Percentiles rank a stretch among this genome's conserved stretches.
These are phyloP conservation scores for Theonella swinhoei DNA, from an alignment of 37 sponge, comb jelly and placozoan species.

Conservation along the genomic window DNA sequence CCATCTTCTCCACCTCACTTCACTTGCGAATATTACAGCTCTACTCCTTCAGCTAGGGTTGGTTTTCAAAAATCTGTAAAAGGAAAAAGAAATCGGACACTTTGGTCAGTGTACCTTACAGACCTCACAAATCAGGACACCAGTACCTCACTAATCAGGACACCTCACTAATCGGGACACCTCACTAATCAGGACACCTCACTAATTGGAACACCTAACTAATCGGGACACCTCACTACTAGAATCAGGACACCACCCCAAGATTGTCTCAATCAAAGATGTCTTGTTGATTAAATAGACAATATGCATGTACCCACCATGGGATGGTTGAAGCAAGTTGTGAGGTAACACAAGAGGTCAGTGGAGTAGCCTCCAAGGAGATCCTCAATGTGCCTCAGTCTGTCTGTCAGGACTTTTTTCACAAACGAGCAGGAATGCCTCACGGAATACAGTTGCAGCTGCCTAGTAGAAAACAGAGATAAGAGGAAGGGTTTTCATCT, in stretches of 20 bases:
- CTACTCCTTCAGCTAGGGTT: neutral
- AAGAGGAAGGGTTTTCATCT: neutral
- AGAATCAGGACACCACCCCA: too few species aligned
- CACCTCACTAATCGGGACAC: too few species aligned
- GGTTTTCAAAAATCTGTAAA: slow-evolving; percentile 25
- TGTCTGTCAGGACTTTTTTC: neutral
- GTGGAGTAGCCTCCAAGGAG: slow-evolving; percentile 1
- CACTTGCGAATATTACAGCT: too few species aligned
- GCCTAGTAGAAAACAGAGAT: neutral
- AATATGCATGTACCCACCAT: slow-evolving; percentile 9
- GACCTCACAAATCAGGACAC: too few species aligned
- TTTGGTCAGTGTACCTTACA: neutral
- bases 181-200: too few species aligned
- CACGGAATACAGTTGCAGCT: slow-evolving; percentile 26
- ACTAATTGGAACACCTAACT: too few species aligned
- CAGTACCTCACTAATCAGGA: too few species aligned
- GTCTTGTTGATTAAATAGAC: too few species aligned
- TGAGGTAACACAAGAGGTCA: neutral
- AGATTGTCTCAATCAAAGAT: too few species aligned
- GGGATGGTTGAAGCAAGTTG: slow-evolving; percentile 3
- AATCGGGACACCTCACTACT: too few species aligned
- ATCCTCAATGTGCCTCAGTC: slow-evolving; percentile 9
- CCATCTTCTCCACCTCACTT: too few species aligned
- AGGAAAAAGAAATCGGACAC: neutral
- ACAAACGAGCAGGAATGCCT: slow-evolving; percentile 30